Base-by-base conservation (phyloP, 2,797 vertebrate species). In the Discoglossus pictus region DNA sequence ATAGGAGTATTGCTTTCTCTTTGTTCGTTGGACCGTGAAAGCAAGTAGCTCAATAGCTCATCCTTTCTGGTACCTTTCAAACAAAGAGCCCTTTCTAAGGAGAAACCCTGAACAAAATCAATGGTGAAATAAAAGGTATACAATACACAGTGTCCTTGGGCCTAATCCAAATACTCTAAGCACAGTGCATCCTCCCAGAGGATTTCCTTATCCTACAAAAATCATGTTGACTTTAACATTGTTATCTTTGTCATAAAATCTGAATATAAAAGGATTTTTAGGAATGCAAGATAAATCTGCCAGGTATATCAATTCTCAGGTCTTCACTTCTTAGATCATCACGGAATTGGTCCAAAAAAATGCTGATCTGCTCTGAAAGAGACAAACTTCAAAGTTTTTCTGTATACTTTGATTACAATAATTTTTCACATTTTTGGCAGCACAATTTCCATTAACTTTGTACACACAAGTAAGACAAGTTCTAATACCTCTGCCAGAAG, bases 61-160 rank as follows among this genome's bases (percentile, higher is more conserved):
- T 76, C 74, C 75, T 76, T 76, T 80, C 78, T 75, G 63, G 17
- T 78, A 61, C 66, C 65, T 78, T 74, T 39, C 63, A 86, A 67
- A 92, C 90, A 93, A 92, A 90, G 71, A 74, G 67, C 67, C 79
- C 80, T 89, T 90, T 91, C 77, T 74, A 82, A 78, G 76, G 76
- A 38, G 77, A 39, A 77, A 21, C 36, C 68, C 73, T 72, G 64
- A 79, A 70, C 73, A 79, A 80, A 75, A 74, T 64, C 64, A 54
- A 67, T 60, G 47, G 80, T 78, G 73, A 48, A 16, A 79, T 65
- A 86, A 81, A 50, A 44, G 8, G 16, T 5, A 21, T 61, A 64
- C 47, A 64, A 68, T 38, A 68, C 44, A 48, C 61, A 11, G 31
- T 24, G 64, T 76, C 77, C 71, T 71, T 38, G 12, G 17, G 55